Conservation (phyloP, 2,113 vertebrate genomes). For the Phrynosoma platyrhinos region DNA sequence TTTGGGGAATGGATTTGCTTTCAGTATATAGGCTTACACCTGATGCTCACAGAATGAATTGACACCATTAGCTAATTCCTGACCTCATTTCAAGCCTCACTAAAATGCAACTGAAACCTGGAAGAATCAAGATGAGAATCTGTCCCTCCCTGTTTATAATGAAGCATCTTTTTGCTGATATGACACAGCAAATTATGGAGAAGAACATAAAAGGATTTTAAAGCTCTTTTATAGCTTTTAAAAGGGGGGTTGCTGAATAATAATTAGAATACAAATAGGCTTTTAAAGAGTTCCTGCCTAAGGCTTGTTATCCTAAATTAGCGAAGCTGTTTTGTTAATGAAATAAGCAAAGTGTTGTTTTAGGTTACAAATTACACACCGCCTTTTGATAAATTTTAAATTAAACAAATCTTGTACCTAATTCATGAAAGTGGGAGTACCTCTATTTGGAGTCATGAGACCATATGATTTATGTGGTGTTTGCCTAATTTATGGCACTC, state of each 20-base stretch:
- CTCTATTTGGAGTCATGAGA: neutral
- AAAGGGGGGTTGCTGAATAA: conserved; percentile 21
- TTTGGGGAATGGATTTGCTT: neutral
- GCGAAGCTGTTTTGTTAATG: conserved; percentile 7
- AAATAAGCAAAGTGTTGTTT: conserved; percentile 23
- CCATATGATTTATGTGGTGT: neutral
- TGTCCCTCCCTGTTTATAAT: conserved; percentile 41
- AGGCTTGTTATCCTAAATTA: conserved; percentile 29
- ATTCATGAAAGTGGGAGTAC: conserved; percentile 11
- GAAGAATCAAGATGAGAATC: conserved; percentile 46
- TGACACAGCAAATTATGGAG: neutral
- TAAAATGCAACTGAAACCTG: conserved; percentile 55
- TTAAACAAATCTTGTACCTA: neutral
- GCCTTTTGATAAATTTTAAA: conserved; percentile 13
- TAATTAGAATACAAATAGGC: conserved; percentile 28
- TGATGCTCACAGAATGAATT: conserved; percentile 41
- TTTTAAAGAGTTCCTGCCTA: conserved; percentile 26
- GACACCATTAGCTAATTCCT: neutral
- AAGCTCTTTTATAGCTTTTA: conserved; percentile 16
- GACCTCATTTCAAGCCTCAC: neutral
- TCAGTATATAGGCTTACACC: neutral
- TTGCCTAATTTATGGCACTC: neutral
- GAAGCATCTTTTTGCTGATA: neutral
- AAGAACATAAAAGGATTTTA: conserved; percentile 43
- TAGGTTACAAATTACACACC: neutral